phyloP scores from a whole-genome alignment of 2,113 vertebrate genomes.

The cattle (Bos taurus) region ARS-UCD2.0 NC_037348.1:24504001-24504500 shows the following conservation, averaged over 20 bases:
- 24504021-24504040: not conserved
- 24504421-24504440: not conserved
- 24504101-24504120: not conserved
- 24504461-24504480: not conserved
- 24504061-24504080: not conserved
- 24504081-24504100: not conserved
- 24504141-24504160: not conserved
- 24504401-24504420: fast-evolving
- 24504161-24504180: not conserved
- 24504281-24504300: not conserved
- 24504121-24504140: not conserved
- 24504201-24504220: not conserved
- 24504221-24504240: not conserved
- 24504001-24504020: not conserved
- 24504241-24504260: too few species aligned
- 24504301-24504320: not conserved
- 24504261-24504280: not conserved
- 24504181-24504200: not conserved
- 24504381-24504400: too few species aligned
- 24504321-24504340: not conserved
- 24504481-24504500: not conserved
- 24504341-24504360: not conserved
- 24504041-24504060: not conserved
- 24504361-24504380: not conserved
- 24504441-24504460: not conserved